These are phyloP conservation scores for Elegia similella DNA, from an alignment of 2,888 invertebrate species.

Conservation along the genomic window DNA sequence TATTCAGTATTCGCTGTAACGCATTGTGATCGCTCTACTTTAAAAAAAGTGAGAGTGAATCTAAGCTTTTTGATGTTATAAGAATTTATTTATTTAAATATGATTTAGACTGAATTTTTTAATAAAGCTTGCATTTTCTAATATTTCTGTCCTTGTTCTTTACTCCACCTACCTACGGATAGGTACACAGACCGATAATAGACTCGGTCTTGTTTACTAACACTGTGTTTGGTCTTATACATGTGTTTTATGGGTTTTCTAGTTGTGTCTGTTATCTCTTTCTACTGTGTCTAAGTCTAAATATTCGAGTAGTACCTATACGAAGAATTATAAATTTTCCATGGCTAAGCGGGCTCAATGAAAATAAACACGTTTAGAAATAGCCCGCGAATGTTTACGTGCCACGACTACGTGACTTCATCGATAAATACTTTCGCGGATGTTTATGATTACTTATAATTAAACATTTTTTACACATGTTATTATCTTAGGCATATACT, in stretches of 20 bases:
- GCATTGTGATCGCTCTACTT: constrained; percentile 74
- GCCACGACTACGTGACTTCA: constrained; percentile 11
- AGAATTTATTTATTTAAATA: constrained; percentile 49
- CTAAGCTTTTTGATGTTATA: constrained; percentile 60
- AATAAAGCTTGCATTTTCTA: constrained; percentile 80
- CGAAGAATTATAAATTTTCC: constrained; percentile 19
- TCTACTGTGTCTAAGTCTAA: constrained; percentile 14
- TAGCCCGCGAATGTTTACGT: constrained; percentile 13
- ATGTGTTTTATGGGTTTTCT: constrained; percentile 20
- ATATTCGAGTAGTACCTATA: background rate
- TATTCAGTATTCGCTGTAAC: constrained; percentile 76
- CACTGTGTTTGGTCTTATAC: constrained; percentile 30
- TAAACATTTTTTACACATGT: background rate
- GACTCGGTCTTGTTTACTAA: constrained; percentile 65
- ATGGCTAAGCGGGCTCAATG: constrained; percentile 11
- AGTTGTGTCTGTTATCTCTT: constrained; percentile 14
- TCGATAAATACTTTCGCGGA: constrained; percentile 13
- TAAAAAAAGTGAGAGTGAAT: constrained; percentile 66
- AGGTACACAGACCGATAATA: constrained; percentile 54
- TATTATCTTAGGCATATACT: no score
- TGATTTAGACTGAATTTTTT: constrained; percentile 77
- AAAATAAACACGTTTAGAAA: constrained; percentile 15
- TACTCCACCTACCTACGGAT: constrained; percentile 40
- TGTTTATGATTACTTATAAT: constrained; percentile 1
- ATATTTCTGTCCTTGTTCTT: constrained; percentile 58